Conservation (phyloP, 1,140 invertebrate species). For the Drosophila lini region DNA sequence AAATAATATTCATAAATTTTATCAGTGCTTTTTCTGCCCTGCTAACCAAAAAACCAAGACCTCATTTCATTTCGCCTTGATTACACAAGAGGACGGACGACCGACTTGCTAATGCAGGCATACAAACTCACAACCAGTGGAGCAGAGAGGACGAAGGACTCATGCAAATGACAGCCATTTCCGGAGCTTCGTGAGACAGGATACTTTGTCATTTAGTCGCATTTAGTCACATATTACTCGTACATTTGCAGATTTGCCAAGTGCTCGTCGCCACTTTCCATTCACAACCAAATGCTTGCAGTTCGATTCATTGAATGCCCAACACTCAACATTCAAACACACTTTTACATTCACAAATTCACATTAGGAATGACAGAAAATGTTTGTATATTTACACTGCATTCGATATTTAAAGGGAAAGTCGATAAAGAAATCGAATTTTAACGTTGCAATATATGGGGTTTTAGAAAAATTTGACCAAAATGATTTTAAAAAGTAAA, state of each 20-base stretch:
- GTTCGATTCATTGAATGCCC: slow-evolving; percentile 42
- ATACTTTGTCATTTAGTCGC: slow-evolving; percentile 64
- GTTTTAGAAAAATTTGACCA: too few relatives aligned
- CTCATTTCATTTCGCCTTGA: slow-evolving; percentile 6
- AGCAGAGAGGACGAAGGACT: neutral
- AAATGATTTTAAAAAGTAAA: too few relatives aligned
- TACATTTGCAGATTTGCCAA: slow-evolving; percentile 29
- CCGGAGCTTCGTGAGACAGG: slow-evolving; percentile 28
- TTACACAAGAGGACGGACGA: slow-evolving; percentile 44
- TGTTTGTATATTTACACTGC: neutral
- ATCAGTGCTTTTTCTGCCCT: neutral
- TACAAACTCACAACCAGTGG: neutral
- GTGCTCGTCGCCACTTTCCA: slow-evolving; percentile 30
- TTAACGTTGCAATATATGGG: too few relatives aligned
- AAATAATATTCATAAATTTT: neutral
- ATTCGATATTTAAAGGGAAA: neutral
- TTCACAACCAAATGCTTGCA: slow-evolving; percentile 25
- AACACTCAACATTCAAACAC: slow-evolving; percentile 24
- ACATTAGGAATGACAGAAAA: neutral
- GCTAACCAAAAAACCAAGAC: slow-evolving; percentile 4
- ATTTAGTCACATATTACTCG: slow-evolving; percentile 27
- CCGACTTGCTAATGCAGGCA: slow-evolving; percentile 30
- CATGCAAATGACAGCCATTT: slow-evolving; percentile 56
- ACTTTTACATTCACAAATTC: neutral
- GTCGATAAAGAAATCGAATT: neutral